phyloP scores from a whole-genome alignment of 23 tunicate genomes.

The Ascidia mentula region DNA sequence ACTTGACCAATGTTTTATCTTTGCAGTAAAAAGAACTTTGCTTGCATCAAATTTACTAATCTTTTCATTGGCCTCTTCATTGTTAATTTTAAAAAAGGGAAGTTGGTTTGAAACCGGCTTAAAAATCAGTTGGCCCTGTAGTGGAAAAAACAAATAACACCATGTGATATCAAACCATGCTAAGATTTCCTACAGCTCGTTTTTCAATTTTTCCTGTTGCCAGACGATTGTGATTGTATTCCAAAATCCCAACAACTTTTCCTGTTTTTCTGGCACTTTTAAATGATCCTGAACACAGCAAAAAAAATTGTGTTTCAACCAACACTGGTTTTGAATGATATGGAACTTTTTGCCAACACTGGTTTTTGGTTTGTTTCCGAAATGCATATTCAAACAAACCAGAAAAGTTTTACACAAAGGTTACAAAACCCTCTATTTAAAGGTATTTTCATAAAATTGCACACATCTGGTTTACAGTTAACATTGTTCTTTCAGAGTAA shows the following conservation, averaged over 20 bases:
- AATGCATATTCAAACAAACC: too few species aligned
- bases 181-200: too few species aligned
- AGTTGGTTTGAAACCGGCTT: not conserved
- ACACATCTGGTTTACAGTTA: too few species aligned
- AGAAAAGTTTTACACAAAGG: too few species aligned
- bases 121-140: not conserved
- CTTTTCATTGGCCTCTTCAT: not conserved
- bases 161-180: not conserved
- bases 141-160: not conserved
- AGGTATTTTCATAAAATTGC: too few species aligned
- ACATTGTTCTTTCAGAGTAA: too few species aligned
- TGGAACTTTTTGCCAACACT: too few species aligned
- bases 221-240: conserved; percentile 29
- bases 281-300: not conserved
- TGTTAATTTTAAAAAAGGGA: not conserved
- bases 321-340: too few species aligned
- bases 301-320: too few species aligned
- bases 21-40: conserved; percentile 44
- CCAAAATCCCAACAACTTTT: conserved; percentile 67
- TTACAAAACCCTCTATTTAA: too few species aligned
- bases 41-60: conserved; percentile 15
- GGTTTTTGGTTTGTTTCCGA: too few species aligned
- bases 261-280: conserved; percentile 51
- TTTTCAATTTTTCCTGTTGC: conserved; percentile 26
- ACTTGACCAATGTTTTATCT: conserved; percentile 35